phyloP scores from a whole-genome alignment of 2,113 vertebrate species.

The Menidia beryllina region DNA sequence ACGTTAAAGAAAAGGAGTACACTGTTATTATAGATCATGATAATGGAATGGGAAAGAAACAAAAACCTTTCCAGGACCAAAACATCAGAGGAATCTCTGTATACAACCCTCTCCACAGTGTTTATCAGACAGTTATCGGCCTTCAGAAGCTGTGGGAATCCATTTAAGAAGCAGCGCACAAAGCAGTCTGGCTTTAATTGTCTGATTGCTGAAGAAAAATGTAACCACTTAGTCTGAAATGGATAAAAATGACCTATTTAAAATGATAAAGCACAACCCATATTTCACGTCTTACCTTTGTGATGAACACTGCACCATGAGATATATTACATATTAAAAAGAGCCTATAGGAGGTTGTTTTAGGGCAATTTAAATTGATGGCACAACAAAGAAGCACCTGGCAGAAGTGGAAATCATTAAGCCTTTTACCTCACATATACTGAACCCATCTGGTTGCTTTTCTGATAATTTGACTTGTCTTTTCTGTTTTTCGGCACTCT shows the following conservation, averaged over 20 bases:
- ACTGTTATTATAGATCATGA: conserved; percentile 41
- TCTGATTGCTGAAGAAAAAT: conserved; percentile 37
- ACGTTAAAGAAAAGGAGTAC: conserved; percentile 35
- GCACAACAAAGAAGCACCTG: neutral
- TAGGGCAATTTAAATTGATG: conserved; percentile 18
- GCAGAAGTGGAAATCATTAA: conserved; percentile 32
- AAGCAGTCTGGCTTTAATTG: conserved; percentile 28
- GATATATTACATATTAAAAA: conserved; percentile 16
- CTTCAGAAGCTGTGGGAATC: conserved; percentile 12
- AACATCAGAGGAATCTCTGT: conserved; percentile 22
- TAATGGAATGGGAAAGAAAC: conserved; percentile 44
- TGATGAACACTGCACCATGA: conserved; percentile 3
- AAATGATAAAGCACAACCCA: conserved; percentile 21
- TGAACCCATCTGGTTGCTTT: conserved; percentile 39
- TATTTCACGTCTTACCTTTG: conserved; percentile 12
- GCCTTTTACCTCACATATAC: conserved; percentile 4
- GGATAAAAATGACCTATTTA: conserved; percentile 47
- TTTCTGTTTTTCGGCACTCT: conserved; percentile 15
- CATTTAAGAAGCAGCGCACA: neutral
- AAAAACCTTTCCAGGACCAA: conserved; percentile 3
- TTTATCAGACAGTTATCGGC: conserved; percentile 20
- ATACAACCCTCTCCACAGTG: neutral
- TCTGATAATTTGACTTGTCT: conserved; percentile 49
- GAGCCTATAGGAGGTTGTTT: neutral
- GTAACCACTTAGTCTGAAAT: conserved; percentile 40